Conservation (phyloP, 1,140 invertebrate species). For the Dryas iulia region DNA sequence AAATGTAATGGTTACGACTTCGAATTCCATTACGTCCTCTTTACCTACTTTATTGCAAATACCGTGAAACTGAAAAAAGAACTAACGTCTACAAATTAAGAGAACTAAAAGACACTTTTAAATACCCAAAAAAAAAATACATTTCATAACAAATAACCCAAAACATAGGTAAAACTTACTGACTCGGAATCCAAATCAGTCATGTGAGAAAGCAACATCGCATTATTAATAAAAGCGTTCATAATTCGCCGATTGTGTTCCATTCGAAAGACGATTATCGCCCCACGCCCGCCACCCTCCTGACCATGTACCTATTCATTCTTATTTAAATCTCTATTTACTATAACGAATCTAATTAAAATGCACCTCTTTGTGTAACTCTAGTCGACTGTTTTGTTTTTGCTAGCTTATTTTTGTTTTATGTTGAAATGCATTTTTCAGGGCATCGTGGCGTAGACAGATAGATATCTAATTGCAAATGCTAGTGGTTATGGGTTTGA, state of each 20-base stretch:
- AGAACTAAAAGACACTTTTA: too few relatives aligned
- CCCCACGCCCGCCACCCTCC: conserved; percentile 26
- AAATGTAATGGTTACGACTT: too few relatives aligned
- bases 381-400: not conserved
- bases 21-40: too few relatives aligned
- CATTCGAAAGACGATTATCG: conserved; percentile 55
- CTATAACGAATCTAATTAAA: conserved; percentile 7
- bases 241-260: conserved; percentile 57
- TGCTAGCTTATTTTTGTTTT: not conserved
- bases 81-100: too few relatives aligned
- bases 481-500: too few relatives aligned
- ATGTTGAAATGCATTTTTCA: too few relatives aligned
- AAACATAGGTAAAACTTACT: conserved; percentile 22
- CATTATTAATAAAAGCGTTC: conserved; percentile 68
- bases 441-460: too few relatives aligned
- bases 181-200: conserved; percentile 27
- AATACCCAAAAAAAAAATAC: too few relatives aligned
- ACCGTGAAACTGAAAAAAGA: too few relatives aligned
- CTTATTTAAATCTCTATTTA: conserved; percentile 51
- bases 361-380: not conserved
- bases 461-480: too few relatives aligned
- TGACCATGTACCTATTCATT: conserved; percentile 40
- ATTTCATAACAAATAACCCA: conserved; percentile 10
- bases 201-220: conserved; percentile 50
- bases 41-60: too few relatives aligned